Percentiles rank a stretch among this genome's conserved stretches.
Evolutionary conservation across 2,888 invertebrate genomes (phyloP).

Genomic region (Nowickia ferox): DNA sequence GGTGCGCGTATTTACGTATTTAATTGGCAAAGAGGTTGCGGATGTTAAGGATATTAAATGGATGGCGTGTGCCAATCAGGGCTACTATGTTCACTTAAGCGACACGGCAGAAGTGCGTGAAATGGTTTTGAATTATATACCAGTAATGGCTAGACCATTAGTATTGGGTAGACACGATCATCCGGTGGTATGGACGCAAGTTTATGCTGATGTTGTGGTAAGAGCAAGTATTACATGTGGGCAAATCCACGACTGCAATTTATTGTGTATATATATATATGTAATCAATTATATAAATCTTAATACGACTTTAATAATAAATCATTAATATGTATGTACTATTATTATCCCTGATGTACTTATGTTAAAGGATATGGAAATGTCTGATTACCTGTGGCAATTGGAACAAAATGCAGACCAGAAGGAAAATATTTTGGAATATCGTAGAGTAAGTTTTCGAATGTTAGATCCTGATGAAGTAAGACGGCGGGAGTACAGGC

Average conservation of each 20-base stretch:
- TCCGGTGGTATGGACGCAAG: constrained; percentile 98
- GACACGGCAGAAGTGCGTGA: constrained; percentile 98
- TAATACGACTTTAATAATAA: background rate
- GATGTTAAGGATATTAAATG: constrained; percentile 97
- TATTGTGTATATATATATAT: background rate
- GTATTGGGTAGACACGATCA: constrained; percentile 93
- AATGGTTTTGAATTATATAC: constrained; percentile 97
- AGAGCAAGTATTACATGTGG: constrained; percentile 75
- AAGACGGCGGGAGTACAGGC: constrained; percentile 83
- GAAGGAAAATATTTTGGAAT: constrained; percentile 88
- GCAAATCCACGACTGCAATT: too few species aligned
- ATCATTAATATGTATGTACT: background rate
- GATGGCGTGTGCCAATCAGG: constrained; percentile 99
- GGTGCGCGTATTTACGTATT: constrained; percentile 98
- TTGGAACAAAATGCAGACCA: constrained; percentile 91
- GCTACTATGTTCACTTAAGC: constrained; percentile 97
- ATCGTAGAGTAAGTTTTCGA: constrained; percentile 83
- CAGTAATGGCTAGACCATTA: constrained; percentile 97
- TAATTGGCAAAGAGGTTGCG: constrained; percentile 97
- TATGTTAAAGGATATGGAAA: constrained; percentile 89
- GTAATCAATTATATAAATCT: too few species aligned
- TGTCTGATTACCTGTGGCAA: constrained; percentile 96
- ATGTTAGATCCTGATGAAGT: constrained; percentile 87
- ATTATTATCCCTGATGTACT: constrained; percentile 1
- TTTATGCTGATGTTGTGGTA: constrained; percentile 96